These are phyloP conservation scores for Sebastes kiyomatsui DNA, from an alignment of 2,797 vertebrate species.

Conservation along the genomic window DNA sequence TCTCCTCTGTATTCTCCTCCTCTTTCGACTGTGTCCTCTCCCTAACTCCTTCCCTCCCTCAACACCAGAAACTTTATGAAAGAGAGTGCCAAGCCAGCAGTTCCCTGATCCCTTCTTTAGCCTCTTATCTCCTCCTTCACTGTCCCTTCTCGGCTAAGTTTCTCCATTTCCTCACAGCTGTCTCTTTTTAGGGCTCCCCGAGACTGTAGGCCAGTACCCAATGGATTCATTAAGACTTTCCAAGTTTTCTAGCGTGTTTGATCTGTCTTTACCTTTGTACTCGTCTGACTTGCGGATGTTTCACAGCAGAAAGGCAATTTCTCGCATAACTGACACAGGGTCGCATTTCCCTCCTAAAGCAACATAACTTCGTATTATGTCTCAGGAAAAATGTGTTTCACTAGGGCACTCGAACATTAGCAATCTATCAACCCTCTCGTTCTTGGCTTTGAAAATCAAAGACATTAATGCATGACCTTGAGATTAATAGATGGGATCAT, in stretches of 20 bases:
- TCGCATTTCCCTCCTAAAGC: background rate
- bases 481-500: background rate
- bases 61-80: slow-evolving; percentile 47
- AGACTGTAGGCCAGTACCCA: slow-evolving; percentile 36
- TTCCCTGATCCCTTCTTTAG: slow-evolving; percentile 62
- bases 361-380: background rate
- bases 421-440: background rate
- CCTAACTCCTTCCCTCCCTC: slow-evolving; percentile 28
- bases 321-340: background rate
- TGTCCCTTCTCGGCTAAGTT: slow-evolving; percentile 32
- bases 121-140: slow-evolving; percentile 48
- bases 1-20: slow-evolving; percentile 8
- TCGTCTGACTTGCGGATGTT: slow-evolving; percentile 20
- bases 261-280: slow-evolving; percentile 47
- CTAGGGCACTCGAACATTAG: background rate
- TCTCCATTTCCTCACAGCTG: slow-evolving; percentile 28
- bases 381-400: background rate
- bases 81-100: slow-evolving; percentile 47
- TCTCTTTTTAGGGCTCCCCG: slow-evolving; percentile 35
- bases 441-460: background rate
- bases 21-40: slow-evolving; percentile 5
- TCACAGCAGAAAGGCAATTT: slow-evolving; percentile 25
- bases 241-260: slow-evolving; percentile 23
- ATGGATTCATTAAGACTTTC: slow-evolving; percentile 65
- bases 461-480: background rate